Base-by-base conservation (phyloP, 2,113 vertebrate genomes). In the Lutjanus erythropterus region DNA sequence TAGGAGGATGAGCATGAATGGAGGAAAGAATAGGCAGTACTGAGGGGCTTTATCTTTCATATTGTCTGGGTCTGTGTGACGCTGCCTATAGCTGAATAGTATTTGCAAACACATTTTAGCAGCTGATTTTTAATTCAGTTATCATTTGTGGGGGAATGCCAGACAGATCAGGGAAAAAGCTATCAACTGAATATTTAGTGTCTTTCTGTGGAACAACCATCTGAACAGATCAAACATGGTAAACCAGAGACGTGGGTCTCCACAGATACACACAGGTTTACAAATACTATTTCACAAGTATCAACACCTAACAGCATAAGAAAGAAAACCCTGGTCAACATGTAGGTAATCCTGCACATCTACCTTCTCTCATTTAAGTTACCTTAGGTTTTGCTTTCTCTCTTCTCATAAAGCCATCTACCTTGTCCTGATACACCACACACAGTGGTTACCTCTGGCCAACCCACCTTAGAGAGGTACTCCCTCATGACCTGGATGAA, bases 401-500 rank as follows among this genome's bases (percentile, higher is more conserved):
- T 11, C 42, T 53, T 49, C 27, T 11, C 42, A 56, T 23, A 29
- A 37, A 75, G 35, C 21, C 16, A 65, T 49, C 50, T 61, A 23
- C 6, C 29, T 58, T 42, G 0, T 2, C 42, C 23, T 60, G 18
- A 67, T 23, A 29, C 4, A 21, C 5, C 0, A 6, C n/a, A 8
- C 31, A 59, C 12, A 56, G 14, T 49, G 7, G 55, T 66, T 74
- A 65, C 60, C 71, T 81, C 68, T 33, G 60, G 29, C 35, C 11
- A 33, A 90, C 94, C 95, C 96, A 99, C 98, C 98, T 99, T 99
- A 90, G 93, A 93, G 92, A 99, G 96, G 87, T 99, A 99, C 42
- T 99, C 98, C 93, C 98, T 98, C 98, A 99, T 99, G 95, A 99
- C 98, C 95, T 99, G 98, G 93, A 99, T 99, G 88, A 99, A 99